Conservation (phyloP, 2,797 vertebrate species). For the Nyctibius grandis region DNA sequence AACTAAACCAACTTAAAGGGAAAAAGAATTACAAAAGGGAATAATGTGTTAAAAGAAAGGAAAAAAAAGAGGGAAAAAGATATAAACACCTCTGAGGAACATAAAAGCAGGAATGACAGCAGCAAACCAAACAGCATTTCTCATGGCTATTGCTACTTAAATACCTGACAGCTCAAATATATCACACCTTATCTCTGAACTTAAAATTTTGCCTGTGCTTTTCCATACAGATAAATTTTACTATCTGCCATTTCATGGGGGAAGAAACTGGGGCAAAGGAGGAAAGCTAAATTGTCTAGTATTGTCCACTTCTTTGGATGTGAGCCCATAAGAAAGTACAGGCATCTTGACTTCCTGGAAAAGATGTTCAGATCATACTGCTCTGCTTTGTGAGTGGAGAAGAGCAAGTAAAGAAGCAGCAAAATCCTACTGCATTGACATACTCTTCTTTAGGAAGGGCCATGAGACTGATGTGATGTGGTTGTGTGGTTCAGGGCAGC, state of each 20-base stretch:
- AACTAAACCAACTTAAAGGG: neutral
- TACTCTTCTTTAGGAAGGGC: neutral
- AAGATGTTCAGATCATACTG: neutral
- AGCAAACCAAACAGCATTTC: slow-evolving; percentile 11
- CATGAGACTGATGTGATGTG: neutral
- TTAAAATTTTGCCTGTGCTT: neutral
- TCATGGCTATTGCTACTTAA: neutral
- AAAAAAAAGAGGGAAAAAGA: neutral
- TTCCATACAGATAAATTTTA: neutral
- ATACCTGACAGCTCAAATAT: neutral
- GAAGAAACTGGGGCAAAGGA: neutral
- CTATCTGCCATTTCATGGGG: neutral
- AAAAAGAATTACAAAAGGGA: neutral
- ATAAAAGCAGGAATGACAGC: neutral
- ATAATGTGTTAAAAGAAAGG: neutral
- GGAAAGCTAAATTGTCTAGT: neutral
- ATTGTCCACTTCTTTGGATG: neutral
- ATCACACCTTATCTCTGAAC: neutral
- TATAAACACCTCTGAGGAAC: neutral
- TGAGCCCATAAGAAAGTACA: neutral
- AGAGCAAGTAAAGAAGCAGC: neutral
- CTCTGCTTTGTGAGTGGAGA: neutral
- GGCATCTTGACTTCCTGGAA: neutral
- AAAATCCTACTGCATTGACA: neutral
- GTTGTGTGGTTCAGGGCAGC: neutral